Conservation (phyloP, 2,888 invertebrate genomes). For the Brachyopa scutellaris region DNA sequence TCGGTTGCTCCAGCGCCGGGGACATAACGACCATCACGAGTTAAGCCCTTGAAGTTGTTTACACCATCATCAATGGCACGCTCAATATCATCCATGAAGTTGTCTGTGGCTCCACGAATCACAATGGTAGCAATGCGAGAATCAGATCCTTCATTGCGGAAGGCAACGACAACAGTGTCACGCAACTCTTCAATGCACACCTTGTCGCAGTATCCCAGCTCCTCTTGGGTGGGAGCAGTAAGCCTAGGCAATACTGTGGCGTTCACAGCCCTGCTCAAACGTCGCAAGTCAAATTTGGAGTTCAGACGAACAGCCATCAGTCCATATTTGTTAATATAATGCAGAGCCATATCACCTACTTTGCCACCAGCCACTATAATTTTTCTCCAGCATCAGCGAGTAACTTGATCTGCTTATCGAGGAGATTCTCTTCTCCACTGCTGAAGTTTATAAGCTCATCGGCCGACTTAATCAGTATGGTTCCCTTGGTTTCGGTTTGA, state of each 20-base stretch:
- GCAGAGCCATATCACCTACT: slow-evolving; percentile 98
- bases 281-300: slow-evolving; percentile 98
- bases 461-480: slow-evolving; percentile 95
- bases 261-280: slow-evolving; percentile 94
- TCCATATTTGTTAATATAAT: slow-evolving; percentile 97
- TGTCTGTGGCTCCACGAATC: slow-evolving; percentile 97
- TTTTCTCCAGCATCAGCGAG: slow-evolving; percentile 95
- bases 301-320: slow-evolving; percentile 97
- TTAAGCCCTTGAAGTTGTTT: slow-evolving; percentile 97
- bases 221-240: slow-evolving; percentile 92
- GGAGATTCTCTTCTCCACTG: slow-evolving; percentile 94
- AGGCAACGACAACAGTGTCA: slow-evolving; percentile 96
- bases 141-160: slow-evolving; percentile 91
- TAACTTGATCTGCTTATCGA: slow-evolving; percentile 94
- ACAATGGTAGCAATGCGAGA: slow-evolving; percentile 96
- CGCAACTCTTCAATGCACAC: slow-evolving; percentile 97
- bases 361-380: slow-evolving; percentile 98
- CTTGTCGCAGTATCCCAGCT: slow-evolving; percentile 94
- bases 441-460: slow-evolving; percentile 97
- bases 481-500: slow-evolving; percentile 99
- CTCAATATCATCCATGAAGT: slow-evolving; percentile 99
- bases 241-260: slow-evolving; percentile 90
- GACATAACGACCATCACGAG: slow-evolving; percentile 88
- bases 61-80: slow-evolving; percentile 99
- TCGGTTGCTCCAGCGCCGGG: slow-evolving; percentile 98